Conservation (phyloP, 2,113 vertebrate species). For the Cryptomyrus ogoouensis region DNA sequence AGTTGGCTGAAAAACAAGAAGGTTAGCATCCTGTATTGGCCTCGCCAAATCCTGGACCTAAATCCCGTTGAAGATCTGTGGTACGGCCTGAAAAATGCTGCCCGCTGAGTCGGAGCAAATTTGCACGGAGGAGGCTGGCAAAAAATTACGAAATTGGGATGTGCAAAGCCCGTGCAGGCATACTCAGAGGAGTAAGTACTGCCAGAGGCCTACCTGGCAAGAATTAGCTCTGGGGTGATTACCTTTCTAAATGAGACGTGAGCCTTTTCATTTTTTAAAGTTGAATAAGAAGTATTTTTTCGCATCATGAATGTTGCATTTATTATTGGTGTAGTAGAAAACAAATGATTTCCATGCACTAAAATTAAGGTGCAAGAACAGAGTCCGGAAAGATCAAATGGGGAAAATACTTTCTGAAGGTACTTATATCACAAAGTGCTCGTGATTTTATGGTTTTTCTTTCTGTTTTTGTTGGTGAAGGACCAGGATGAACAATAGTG, state of each 20-base stretch:
- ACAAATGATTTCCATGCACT: not conserved
- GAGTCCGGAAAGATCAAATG: not conserved
- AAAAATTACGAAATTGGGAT: not conserved
- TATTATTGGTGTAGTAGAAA: not conserved
- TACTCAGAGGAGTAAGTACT: not conserved
- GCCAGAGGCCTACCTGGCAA: not conserved
- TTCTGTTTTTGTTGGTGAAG: not conserved
- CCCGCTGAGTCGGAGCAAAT: not conserved
- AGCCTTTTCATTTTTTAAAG: not conserved
- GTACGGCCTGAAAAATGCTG: not conserved
- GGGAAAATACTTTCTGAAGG: not conserved
- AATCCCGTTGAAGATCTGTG: not conserved
- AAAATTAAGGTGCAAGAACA: not conserved
- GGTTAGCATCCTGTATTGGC: not conserved
- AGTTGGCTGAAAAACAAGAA: not conserved
- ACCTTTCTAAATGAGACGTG: not conserved
- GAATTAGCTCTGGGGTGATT: not conserved
- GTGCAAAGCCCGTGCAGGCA: not conserved
- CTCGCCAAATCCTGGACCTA: not conserved
- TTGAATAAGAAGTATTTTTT: not conserved
- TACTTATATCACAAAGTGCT: not conserved
- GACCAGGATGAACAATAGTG: not conserved
- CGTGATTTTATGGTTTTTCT: not conserved
- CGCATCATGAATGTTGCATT: not conserved
- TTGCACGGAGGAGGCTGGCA: not conserved